Conservation (phyloP, 2,113 vertebrate genomes). For the Gavia stellata region DNA sequence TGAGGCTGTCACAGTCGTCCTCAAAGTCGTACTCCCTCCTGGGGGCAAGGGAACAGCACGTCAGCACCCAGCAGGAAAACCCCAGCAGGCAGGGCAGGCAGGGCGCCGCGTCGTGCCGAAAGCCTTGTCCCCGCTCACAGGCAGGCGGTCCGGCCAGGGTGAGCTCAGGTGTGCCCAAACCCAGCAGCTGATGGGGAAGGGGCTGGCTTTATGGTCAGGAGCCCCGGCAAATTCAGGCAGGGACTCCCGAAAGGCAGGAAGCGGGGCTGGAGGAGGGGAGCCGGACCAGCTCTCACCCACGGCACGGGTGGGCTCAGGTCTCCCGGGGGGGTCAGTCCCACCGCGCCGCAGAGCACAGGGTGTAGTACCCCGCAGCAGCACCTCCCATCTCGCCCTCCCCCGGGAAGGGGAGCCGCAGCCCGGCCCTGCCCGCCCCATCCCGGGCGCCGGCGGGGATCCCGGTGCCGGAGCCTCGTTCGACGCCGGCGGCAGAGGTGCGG, state of each 20-base stretch:
- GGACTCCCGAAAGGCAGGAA: background rate
- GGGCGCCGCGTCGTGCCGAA: fast-evolving
- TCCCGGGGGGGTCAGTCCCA: background rate
- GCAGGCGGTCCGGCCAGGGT: background rate
- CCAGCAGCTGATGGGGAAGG: background rate
- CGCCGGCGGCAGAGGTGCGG: fast-evolving
- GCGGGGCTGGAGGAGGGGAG: background rate
- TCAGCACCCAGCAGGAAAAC: background rate
- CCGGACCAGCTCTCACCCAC: background rate
- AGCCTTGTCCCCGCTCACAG: fast-evolving
- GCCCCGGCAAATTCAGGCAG: background rate
- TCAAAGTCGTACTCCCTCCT: conserved; percentile 96
- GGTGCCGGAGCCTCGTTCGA: background rate
- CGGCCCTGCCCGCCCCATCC: background rate
- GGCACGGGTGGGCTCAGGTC: background rate
- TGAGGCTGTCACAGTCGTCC: conserved; percentile 95
- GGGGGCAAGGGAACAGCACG: background rate
- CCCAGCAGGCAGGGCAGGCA: background rate
- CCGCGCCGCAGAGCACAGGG: background rate
- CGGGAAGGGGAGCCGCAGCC: background rate
- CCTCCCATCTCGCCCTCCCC: background rate
- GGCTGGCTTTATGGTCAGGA: background rate
- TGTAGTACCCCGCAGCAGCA: background rate
- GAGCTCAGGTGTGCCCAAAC: background rate
- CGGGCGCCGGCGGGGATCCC: background rate